Conservation (phyloP, 2,113 vertebrate genomes). For the Neotoma lepida region DNA sequence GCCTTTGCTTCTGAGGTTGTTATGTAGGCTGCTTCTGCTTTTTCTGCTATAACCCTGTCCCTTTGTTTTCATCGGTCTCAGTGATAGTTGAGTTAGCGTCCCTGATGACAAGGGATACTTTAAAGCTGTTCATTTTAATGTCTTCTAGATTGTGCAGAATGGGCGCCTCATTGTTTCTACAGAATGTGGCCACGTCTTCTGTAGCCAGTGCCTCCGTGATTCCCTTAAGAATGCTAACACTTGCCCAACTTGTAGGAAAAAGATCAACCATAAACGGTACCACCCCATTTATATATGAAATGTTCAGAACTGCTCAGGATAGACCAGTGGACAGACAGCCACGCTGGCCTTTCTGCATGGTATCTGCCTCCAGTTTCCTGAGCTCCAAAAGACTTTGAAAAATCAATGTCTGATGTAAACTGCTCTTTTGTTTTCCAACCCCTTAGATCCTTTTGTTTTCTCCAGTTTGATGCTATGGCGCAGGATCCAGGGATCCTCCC, state of each 20-base stretch:
- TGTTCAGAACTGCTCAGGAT: constrained; percentile 71
- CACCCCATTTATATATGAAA: constrained; percentile 97
- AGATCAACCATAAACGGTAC: constrained; percentile 93
- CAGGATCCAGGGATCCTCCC: not conserved
- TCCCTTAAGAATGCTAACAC: constrained; percentile 91
- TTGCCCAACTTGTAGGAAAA: constrained; percentile 96
- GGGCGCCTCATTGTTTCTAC: constrained; percentile 95
- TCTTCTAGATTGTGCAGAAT: constrained; percentile 91
- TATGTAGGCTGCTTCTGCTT: not conserved
- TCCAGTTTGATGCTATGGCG: constrained; percentile 54
- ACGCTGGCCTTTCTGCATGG: constrained; percentile 7
- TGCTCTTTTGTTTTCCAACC: constrained; percentile 71
- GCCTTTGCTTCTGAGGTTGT: not conserved
- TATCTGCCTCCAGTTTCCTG: constrained; percentile 70
- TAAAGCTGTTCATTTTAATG: constrained; percentile 27
- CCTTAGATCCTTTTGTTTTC: constrained; percentile 46
- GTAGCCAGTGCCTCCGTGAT: constrained; percentile 95
- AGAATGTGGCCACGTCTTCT: constrained; percentile 96
- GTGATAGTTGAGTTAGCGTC: not conserved
- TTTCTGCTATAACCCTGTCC: too few relatives aligned
- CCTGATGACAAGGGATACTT: too few relatives aligned
- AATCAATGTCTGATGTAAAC: constrained; percentile 64
- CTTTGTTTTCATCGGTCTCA: not conserved
- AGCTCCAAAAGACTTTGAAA: constrained; percentile 70
- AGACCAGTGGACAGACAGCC: not conserved